Evolutionary conservation across 2,113 vertebrate species (phyloP).

Genomic region (Daboia siamensis): DNA sequence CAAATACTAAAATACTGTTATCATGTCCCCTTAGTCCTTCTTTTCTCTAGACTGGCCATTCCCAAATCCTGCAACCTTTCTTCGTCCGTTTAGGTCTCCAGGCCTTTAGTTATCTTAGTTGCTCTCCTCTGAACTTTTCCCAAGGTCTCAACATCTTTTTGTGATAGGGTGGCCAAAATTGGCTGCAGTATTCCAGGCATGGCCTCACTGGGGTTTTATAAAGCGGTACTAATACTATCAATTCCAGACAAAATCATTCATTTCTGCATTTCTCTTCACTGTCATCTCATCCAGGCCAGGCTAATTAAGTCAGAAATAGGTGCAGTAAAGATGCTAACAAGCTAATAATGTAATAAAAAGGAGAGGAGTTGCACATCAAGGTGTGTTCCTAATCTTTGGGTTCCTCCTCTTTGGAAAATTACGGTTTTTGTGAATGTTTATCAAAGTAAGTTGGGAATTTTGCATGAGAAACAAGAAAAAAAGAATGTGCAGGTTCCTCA

Average conservation of each 20-base stretch:
- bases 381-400: background rate
- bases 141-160: no score
- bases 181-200: no score
- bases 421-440: background rate
- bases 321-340: background rate
- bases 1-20: no score
- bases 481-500: background rate
- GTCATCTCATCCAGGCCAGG: background rate
- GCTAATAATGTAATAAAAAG: background rate
- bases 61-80: rapidly evolving
- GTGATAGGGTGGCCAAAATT: no score
- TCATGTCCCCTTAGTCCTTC: no score
- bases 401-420: no score
- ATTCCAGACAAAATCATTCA: background rate
- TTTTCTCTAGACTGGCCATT: no score
- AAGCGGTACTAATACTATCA: background rate
- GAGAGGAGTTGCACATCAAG: background rate
- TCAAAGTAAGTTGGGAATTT: background rate
- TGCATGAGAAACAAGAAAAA: background rate
- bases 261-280: background rate
- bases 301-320: background rate
- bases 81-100: no score
- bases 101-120: no score
- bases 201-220: no score
- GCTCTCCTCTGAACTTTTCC: no score